Evolutionary conservation across 2,888 invertebrate genomes (phyloP).

Genomic region (Ctenicera cuprea): DNA sequence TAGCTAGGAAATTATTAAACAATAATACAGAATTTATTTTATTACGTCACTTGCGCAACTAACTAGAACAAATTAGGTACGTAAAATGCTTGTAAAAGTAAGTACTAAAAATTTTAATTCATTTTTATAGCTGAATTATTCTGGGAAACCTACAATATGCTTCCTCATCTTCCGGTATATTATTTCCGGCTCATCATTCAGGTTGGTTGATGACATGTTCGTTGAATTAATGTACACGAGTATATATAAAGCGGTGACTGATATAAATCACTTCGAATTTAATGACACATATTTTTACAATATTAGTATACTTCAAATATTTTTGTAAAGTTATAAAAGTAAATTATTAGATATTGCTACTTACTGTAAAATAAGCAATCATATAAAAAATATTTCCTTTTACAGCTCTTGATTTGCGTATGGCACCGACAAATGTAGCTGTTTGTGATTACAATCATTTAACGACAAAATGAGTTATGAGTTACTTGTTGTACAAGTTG

Average conservation of each 20-base stretch:
- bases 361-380: too few species aligned
- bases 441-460: too few species aligned
- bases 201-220: neutral
- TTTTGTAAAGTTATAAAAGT: too few species aligned
- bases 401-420: too few species aligned
- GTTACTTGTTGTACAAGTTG: neutral
- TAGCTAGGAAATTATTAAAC: too few species aligned
- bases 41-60: neutral
- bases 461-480: neutral
- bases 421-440: too few species aligned
- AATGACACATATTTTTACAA: too few species aligned
- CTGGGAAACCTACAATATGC: constrained; percentile 3
- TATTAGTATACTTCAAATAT: too few species aligned
- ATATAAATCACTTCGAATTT: neutral
- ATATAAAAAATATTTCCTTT: too few species aligned
- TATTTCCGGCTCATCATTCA: constrained; percentile 28
- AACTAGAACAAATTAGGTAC: constrained; percentile 7
- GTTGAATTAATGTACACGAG: neutral
- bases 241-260: neutral
- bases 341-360: too few species aligned
- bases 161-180: constrained; percentile 24
- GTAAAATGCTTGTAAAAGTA: constrained; percentile 4
- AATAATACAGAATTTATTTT: too few species aligned
- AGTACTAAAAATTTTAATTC: neutral
- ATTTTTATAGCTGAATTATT: constrained; percentile 10